Base-by-base conservation (phyloP, 2,888 invertebrate species). In the Catocala sponsa region DNA sequence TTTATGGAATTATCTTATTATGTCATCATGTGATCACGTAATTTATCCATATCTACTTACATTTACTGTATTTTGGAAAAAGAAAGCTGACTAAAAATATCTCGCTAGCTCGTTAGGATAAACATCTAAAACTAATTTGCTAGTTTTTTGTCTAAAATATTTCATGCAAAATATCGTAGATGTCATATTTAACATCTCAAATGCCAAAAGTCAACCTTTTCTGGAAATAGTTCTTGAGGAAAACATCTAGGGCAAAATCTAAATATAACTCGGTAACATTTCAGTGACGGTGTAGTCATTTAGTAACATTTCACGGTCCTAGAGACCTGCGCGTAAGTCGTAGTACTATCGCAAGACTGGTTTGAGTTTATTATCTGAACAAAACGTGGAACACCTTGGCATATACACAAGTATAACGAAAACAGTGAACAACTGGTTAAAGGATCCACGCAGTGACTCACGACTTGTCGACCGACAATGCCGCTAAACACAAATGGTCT, bases 341-440 rank as follows among this genome's bases (percentile, higher is more conserved):
- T 76, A 77, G 75, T 77, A 74, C 75, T 71, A 75, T 59, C 51
- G 54, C 55, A 55, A 55, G 63, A 77, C 78, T 57, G 73, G 76
- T 77, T 73, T 63, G 6, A 54, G 47, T 67, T 64, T 71, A 74
- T 63, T 74, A 68, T 69, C 66, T 70, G 59, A 42, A 59, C 64
- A 65, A 54, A 72, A 70, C 65, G 78, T 74, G 68, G 68, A 73
- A 65, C 64, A 75, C 78, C 75, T 77, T 77, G 77, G 73, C 78
- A 75, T 66, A 73, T 58, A 68, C 69, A 63, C 62, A 49, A 42
- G 52, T 59, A 64, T 55, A 60, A 65, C 62, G 64, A 76, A 71
- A 69, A 70, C 68, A 57, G 52, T 57, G 35, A 38, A 38, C 35
- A 58, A 63, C 67, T 66, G 55, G 58, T 63, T 59, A 58, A 65